Conservation (phyloP, 2,113 vertebrate genomes). For the Toxotes jaculatrix region DNA sequence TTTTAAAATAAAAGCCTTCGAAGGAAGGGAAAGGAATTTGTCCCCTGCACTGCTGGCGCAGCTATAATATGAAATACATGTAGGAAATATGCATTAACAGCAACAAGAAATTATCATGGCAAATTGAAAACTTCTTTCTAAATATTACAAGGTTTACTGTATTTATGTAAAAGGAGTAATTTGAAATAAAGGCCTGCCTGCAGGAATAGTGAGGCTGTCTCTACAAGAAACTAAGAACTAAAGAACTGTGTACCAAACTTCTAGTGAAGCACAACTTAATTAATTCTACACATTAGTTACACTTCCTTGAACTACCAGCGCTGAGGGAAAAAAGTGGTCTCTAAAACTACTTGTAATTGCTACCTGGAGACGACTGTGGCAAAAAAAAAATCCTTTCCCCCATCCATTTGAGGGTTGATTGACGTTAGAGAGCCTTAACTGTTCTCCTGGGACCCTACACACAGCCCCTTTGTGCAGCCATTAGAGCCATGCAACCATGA, state of each 20-base stretch:
- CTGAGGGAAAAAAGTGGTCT: conserved; percentile 12
- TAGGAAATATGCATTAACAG: neutral
- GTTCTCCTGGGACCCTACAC: conserved; percentile 64
- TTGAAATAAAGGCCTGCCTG: neutral
- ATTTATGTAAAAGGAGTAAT: neutral
- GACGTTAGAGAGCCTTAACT: conserved; percentile 68
- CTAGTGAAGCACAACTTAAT: conserved; percentile 32
- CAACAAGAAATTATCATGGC: neutral
- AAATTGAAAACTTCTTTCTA: neutral
- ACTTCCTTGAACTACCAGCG: conserved; percentile 28
- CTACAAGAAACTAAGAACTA: neutral
- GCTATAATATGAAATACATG: conserved; percentile 34
- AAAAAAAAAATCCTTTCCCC: conserved; percentile 35
- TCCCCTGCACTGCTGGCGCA: neutral
- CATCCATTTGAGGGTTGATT: conserved; percentile 69
- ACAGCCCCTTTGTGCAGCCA: conserved; percentile 72
- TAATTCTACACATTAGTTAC: conserved; percentile 47
- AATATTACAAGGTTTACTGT: neutral
- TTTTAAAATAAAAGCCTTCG: conserved; percentile 37
- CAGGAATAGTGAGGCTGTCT: neutral
- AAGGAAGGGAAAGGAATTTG: neutral
- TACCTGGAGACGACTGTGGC: conserved; percentile 73
- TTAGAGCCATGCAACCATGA: conserved; percentile 68
- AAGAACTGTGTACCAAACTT: conserved; percentile 1
- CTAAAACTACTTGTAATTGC: conserved; percentile 63